A percentile compares a stretch with the other conserved stretches of the same genome.
Evolutionary conservation across 1,140 invertebrate genomes (phyloP).

Genomic region (Cyclargus thomasi): DNA sequence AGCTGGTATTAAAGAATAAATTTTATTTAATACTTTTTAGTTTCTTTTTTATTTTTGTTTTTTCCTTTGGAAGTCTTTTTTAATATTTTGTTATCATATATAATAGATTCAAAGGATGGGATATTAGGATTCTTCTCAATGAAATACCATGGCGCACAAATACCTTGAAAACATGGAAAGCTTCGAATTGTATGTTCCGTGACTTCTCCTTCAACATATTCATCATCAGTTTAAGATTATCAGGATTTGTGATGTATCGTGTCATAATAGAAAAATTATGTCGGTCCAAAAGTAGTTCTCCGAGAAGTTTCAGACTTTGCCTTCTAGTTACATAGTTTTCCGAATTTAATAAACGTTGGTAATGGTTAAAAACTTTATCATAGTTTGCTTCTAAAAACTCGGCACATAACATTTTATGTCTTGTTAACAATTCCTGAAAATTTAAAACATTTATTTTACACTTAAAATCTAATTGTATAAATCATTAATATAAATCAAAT

Average conservation of each 20-base stretch:
- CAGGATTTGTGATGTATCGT: conserved; percentile 98
- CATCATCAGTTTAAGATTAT: conserved; percentile 99
- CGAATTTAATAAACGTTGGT: conserved; percentile 97
- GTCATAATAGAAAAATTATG: conserved; percentile 99
- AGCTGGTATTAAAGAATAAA: no score
- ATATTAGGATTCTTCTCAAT: background rate
- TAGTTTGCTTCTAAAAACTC: conserved; percentile 99
- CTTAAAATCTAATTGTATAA: background rate
- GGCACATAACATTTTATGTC: conserved; percentile 98
- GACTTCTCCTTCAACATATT: conserved; percentile 99
- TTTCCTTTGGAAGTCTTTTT: no score
- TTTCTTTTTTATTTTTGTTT: no score
- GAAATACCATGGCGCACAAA: background rate
- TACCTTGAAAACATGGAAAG: conserved; percentile 99
- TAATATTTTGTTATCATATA: no score
- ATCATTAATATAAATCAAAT: background rate
- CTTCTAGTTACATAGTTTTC: conserved; percentile 98
- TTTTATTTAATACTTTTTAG: no score
- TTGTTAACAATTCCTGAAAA: conserved; percentile 95
- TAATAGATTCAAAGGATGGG: no score
- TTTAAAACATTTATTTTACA: conserved; percentile 15
- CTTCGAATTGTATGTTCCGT: conserved; percentile 99
- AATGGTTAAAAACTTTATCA: conserved; percentile 97
- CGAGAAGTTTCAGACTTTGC: conserved; percentile 97
- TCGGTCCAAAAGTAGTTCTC: conserved; percentile 97